phyloP scores from a whole-genome alignment of 2,888 invertebrate genomes.

The Cephus runcator region DNA sequence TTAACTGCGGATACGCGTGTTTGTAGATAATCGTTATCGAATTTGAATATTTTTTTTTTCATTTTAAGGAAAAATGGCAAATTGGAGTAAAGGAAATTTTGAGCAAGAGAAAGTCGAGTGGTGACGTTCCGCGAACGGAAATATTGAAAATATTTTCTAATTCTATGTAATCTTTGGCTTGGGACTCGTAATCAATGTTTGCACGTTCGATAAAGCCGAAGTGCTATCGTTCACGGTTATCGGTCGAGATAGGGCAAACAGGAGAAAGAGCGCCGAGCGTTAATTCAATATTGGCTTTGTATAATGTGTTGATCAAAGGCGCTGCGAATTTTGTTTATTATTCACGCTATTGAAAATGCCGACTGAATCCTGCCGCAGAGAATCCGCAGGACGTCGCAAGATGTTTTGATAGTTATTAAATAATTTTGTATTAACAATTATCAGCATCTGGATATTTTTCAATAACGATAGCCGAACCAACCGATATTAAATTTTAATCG shows the following conservation, averaged over 20 bases:
- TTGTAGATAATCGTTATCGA: slow-evolving; percentile 25
- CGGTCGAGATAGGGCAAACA: slow-evolving; percentile 8
- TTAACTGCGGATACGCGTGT: slow-evolving; percentile 30
- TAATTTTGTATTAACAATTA: not conserved
- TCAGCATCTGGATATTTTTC: not conserved
- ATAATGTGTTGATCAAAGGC: slow-evolving; percentile 10
- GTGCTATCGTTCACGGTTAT: slow-evolving; percentile 6
- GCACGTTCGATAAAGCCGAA: slow-evolving; percentile 17
- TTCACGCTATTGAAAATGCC: not conserved
- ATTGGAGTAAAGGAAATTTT: not conserved
- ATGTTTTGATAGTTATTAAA: too few species aligned
- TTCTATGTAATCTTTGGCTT: slow-evolving; percentile 16
- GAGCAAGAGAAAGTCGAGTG: not conserved
- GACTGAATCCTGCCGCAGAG: not conserved
- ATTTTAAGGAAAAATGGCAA: not conserved
- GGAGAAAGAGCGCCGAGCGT: slow-evolving; percentile 12
- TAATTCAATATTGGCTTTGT: slow-evolving; percentile 14
- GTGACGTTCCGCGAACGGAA: not conserved
- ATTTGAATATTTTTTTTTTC: not conserved
- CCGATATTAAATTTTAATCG: not conserved
- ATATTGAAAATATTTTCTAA: slow-evolving; percentile 15
- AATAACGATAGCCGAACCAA: not conserved
- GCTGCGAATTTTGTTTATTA: slow-evolving; percentile 7
- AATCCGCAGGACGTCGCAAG: too few species aligned
- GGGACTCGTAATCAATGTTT: slow-evolving; percentile 15